phyloP scores from a whole-genome alignment of 2,113 vertebrate species.

The Podarcis muralis region DNA sequence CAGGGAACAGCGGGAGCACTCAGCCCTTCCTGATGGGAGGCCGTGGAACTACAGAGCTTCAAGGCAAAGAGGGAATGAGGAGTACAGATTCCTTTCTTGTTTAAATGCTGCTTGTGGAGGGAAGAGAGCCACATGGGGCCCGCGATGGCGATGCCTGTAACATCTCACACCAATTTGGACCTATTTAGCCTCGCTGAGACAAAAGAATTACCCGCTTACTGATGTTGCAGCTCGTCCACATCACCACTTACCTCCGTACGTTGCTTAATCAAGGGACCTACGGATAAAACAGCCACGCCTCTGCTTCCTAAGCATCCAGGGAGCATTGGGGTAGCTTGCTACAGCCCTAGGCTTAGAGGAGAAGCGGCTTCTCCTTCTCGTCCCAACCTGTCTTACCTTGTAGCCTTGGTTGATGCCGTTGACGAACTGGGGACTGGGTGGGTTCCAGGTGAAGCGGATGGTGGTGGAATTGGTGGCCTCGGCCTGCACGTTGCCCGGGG shows the following conservation, averaged over 20 bases:
- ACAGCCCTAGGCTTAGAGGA: background rate
- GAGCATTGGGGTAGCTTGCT: background rate
- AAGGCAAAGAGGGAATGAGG: background rate
- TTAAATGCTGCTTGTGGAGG: background rate
- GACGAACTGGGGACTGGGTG: constrained; percentile 97
- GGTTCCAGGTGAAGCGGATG: constrained; percentile 93
- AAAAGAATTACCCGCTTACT: background rate
- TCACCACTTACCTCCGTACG: background rate
- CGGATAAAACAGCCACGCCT: too few species aligned
- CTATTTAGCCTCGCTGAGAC: background rate
- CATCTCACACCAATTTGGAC: background rate
- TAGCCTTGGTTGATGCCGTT: constrained; percentile 99
- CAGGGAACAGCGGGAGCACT: background rate
- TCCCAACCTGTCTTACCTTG: constrained; percentile 80
- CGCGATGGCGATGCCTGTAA: background rate
- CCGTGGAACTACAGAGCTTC: background rate
- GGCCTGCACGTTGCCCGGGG: constrained; percentile 89
- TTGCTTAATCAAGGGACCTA: background rate
- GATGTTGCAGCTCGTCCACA: background rate
- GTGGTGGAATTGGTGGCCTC: constrained; percentile 93
- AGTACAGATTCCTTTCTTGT: background rate
- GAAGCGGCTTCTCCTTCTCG: background rate
- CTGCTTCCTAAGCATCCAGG: background rate
- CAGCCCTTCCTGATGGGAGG: background rate
- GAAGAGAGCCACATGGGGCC: background rate